Evolutionary conservation across 2,113 vertebrate species (phyloP).

Genomic region (Rhabdornis inornatus): DNA sequence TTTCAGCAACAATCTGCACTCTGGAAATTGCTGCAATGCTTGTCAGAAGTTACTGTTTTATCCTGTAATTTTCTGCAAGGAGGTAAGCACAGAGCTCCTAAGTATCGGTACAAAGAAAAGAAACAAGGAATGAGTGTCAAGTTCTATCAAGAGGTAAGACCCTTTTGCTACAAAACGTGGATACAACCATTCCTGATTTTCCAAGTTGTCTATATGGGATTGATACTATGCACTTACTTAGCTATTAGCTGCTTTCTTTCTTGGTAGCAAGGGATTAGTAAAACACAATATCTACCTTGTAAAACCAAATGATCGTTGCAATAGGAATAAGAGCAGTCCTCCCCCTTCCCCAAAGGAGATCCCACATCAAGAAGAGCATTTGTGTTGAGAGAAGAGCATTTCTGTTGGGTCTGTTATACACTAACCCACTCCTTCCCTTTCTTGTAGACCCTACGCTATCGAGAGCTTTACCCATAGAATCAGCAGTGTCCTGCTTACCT

Average conservation of each 20-base stretch:
- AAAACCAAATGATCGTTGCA: background rate
- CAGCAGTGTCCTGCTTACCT: background rate
- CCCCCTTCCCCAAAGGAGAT: background rate
- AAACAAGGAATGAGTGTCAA: background rate
- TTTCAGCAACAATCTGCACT: background rate
- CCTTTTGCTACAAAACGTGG: background rate
- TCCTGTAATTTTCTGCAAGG: background rate
- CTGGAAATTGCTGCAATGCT: background rate
- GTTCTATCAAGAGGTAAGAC: background rate
- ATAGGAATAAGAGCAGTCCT: background rate
- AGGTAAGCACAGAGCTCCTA: background rate
- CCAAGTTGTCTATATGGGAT: background rate
- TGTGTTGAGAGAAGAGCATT: background rate
- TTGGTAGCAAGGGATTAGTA: background rate
- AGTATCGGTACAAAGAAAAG: background rate
- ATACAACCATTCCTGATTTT: background rate
- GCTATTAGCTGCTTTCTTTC: background rate
- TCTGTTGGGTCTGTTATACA: background rate
- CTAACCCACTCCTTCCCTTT: background rate
- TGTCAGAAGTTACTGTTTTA: background rate
- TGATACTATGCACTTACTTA: background rate
- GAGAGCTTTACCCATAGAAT: background rate
- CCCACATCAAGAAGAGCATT: fast-evolving
- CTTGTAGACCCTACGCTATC: background rate
- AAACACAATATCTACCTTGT: background rate